These are phyloP conservation scores for Lepilemur ruficaudatus DNA, from an alignment of 2,797 vertebrate genomes.

Conservation along the genomic window DNA sequence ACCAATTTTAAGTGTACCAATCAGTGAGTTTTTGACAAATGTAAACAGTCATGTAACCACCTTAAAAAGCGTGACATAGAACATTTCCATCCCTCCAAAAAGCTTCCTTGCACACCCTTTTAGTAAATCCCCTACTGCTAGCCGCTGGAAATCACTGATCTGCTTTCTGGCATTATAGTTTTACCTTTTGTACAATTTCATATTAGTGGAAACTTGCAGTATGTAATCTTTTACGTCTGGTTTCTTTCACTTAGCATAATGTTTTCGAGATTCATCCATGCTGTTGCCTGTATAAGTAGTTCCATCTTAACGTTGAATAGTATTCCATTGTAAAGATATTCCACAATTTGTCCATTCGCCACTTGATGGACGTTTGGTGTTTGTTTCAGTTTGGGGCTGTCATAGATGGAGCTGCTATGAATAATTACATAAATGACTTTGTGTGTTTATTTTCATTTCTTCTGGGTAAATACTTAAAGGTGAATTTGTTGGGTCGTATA, in stretches of 20 bases:
- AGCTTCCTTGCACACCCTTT: not conserved
- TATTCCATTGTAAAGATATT: not conserved
- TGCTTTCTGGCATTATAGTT: not conserved
- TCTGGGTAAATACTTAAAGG: not conserved
- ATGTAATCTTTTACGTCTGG: not conserved
- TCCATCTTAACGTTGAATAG: not conserved
- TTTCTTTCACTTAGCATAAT: not conserved
- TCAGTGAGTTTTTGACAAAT: not conserved
- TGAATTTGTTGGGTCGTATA: not conserved
- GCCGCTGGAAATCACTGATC: not conserved
- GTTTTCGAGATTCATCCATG: not conserved
- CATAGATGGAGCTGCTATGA: not conserved
- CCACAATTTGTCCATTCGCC: not conserved
- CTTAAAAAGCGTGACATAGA: not conserved
- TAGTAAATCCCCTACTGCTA: not conserved
- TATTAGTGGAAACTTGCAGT: not conserved
- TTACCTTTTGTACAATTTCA: not conserved
- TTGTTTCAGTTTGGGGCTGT: not conserved
- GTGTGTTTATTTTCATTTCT: not conserved
- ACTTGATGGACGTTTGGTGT: not conserved
- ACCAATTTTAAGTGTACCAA: not conserved
- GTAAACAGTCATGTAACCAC: not conserved
- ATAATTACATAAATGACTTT: not conserved
- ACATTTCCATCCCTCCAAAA: not conserved
- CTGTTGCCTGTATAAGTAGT: not conserved